phyloP scores from a whole-genome alignment of 2,888 invertebrate genomes.

The Drosophila nigricruria region DNA sequence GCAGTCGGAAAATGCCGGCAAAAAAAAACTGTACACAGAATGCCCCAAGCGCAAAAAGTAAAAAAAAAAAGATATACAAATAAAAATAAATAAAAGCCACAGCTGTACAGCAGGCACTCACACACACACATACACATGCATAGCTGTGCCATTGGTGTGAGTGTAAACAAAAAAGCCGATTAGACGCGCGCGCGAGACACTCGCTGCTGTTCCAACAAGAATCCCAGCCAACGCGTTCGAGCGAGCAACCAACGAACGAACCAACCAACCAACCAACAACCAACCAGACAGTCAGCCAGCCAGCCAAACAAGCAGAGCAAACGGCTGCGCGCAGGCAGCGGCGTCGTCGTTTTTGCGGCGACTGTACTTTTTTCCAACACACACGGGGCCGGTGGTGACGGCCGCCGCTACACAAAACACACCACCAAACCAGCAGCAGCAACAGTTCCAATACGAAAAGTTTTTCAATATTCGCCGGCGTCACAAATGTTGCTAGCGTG shows the following conservation, averaged over 20 bases:
- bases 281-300: slow-evolving; percentile 38
- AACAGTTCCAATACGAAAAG: slow-evolving; percentile 80
- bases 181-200: slow-evolving; percentile 55
- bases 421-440: slow-evolving; percentile 68
- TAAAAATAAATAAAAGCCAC: slow-evolving; percentile 49
- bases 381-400: slow-evolving; percentile 21
- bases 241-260: slow-evolving; percentile 42
- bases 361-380: slow-evolving; percentile 85
- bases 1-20: slow-evolving; percentile 70
- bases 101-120: slow-evolving; percentile 50
- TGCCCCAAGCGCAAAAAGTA: slow-evolving; percentile 20
- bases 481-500: slow-evolving; percentile 76
- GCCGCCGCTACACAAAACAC: slow-evolving; percentile 49
- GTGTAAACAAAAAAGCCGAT: slow-evolving; percentile 78
- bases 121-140: slow-evolving; percentile 12
- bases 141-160: slow-evolving; percentile 49
- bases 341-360: slow-evolving; percentile 81
- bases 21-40: slow-evolving; percentile 51
- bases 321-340: slow-evolving; percentile 34
- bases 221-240: slow-evolving; percentile 74
- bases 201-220: slow-evolving; percentile 71
- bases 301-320: slow-evolving; percentile 21
- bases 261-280: slow-evolving; percentile 38
- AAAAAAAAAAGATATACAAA: slow-evolving; percentile 33
- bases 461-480: slow-evolving; percentile 82